phyloP scores from a whole-genome alignment of 1,140 invertebrate species.

The Octopus sinensis region DNA sequence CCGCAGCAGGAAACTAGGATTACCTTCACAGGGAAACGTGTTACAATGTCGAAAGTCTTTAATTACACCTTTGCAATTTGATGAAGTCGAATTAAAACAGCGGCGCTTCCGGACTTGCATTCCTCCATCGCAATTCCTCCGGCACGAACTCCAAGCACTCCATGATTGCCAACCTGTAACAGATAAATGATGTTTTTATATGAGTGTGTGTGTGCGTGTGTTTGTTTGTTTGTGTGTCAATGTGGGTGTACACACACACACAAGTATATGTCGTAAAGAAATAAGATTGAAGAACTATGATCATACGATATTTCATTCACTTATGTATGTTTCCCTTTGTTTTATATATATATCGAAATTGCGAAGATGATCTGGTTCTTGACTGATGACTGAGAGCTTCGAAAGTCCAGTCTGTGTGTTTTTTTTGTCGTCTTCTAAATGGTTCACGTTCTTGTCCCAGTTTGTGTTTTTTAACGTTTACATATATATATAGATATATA shows the following conservation, averaged over 20 bases:
- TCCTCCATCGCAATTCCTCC: constrained; percentile 39
- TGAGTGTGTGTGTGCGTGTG: constrained; percentile 11
- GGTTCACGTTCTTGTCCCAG: too few species aligned
- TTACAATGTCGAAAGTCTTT: constrained; percentile 42
- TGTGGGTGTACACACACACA: constrained; percentile 10
- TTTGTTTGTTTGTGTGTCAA: not conserved
- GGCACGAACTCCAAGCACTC: constrained; percentile 45
- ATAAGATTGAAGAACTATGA: too few species aligned
- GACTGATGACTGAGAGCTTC: too few species aligned
- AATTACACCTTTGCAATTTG: constrained; percentile 28
- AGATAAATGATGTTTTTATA: not conserved
- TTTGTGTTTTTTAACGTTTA: too few species aligned
- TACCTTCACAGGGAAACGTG: constrained; percentile 45
- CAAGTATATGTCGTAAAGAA: constrained; percentile 13
- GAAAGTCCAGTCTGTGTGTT: too few species aligned
- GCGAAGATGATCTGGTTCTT: too few species aligned
- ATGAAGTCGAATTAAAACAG: constrained; percentile 28
- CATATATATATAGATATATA: too few species aligned
- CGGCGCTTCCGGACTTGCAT: constrained; percentile 33
- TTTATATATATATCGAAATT: too few species aligned
- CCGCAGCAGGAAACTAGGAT: not conserved
- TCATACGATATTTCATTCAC: too few species aligned
- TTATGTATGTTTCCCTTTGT: too few species aligned
- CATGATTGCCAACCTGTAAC: constrained; percentile 43
- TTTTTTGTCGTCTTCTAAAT: too few species aligned